Conservation (phyloP, 2,797 vertebrate species). For the Pitangus sulphuratus region DNA sequence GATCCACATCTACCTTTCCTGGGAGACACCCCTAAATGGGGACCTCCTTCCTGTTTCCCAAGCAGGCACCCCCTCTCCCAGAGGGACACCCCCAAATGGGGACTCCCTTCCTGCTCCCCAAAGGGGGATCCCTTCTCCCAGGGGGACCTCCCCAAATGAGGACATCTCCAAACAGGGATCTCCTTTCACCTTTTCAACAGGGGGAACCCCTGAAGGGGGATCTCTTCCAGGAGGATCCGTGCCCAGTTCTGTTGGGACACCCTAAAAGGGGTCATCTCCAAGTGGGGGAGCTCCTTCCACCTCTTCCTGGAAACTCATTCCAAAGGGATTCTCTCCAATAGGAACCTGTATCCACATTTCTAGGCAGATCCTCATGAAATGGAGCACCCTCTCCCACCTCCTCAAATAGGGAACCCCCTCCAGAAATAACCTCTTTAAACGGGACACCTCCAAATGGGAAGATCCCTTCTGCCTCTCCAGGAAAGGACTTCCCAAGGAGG, state of each 20-base stretch:
- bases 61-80: background rate
- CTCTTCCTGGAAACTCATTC: accelerated
- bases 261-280: no score
- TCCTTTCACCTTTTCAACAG: background rate
- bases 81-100: background rate
- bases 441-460: background rate
- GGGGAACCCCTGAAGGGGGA: no score
- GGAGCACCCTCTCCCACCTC: background rate
- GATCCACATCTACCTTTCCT: no score
- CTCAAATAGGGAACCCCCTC: background rate
- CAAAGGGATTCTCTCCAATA: background rate
- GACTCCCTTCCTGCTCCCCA: background rate
- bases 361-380: background rate
- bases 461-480: background rate
- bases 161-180: background rate
- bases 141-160: background rate
- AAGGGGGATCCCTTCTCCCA: background rate
- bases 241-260: background rate
- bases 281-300: background rate
- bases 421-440: background rate
- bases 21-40: background rate
- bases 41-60: background rate
- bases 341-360: background rate
- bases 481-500: background rate
- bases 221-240: no score